Conservation (phyloP, 92 coral and sea anemone species). For the Hydrozoanthus gracilis region DNA sequence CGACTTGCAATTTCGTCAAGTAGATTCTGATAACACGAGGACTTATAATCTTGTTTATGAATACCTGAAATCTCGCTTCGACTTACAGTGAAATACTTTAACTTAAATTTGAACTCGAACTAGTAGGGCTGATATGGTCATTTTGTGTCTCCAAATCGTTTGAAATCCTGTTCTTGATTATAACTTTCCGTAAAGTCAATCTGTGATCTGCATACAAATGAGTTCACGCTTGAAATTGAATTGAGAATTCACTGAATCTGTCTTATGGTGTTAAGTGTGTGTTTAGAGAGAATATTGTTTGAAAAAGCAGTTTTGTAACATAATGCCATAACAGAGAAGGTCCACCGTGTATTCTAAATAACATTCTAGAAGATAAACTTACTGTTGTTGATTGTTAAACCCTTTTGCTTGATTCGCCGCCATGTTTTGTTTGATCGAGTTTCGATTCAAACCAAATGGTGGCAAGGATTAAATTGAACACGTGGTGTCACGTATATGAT, state of each 20-base stretch:
- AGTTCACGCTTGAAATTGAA: constrained; percentile 37
- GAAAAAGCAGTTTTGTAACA: not conserved
- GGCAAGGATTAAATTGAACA: constrained; percentile 23
- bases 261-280: not conserved
- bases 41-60: too few species aligned
- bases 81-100: too few species aligned
- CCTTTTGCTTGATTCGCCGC: constrained; percentile 40
- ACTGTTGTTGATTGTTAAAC: constrained; percentile 20
- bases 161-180: constrained; percentile 1
- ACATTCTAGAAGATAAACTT: not conserved
- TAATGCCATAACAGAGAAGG: not conserved
- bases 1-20: too few species aligned
- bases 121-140: too few species aligned
- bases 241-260: constrained; percentile 25
- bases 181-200: not conserved
- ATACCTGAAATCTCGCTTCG: too few species aligned
- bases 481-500: constrained; percentile 1
- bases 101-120: too few species aligned
- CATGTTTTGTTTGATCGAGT: constrained; percentile 50
- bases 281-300: not conserved
- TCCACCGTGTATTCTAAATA: too few species aligned
- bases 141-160: not conserved
- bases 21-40: too few species aligned
- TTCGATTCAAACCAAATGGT: constrained; percentile 38
- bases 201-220: constrained; percentile 27